Evolutionary conservation across 1,140 invertebrate species (phyloP).

Genomic region (Phocides pigmalion): DNA sequence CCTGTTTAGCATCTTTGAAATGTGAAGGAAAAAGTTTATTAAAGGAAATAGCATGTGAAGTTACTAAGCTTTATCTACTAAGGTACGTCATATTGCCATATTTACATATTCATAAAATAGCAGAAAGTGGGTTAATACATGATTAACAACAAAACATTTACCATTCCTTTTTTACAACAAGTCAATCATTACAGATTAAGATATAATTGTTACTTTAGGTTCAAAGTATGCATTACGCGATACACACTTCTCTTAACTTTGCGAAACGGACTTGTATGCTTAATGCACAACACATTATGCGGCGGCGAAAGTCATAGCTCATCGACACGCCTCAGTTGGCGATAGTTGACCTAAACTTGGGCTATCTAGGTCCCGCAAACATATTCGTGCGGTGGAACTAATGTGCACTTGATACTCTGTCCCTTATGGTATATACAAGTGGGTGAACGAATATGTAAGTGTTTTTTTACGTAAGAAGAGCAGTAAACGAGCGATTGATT

Average conservation of each 20-base stretch:
- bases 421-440: no score
- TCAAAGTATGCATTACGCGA: background rate
- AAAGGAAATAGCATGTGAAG: background rate
- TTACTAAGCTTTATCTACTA: no score
- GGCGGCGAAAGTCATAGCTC: conserved; percentile 25
- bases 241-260: conserved; percentile 21
- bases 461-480: no score
- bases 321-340: conserved; percentile 33
- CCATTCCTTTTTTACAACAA: no score
- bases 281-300: conserved; percentile 35
- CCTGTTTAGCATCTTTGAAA: background rate
- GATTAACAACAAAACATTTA: no score
- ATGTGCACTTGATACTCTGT: background rate
- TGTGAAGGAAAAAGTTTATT: background rate
- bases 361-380: conserved; percentile 15
- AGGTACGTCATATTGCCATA: no score
- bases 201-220: no score
- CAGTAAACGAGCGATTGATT: no score
- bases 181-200: no score
- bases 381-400: conserved; percentile 1
- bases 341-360: conserved; percentile 30
- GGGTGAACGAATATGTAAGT: no score
- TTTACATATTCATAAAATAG: no score
- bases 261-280: conserved; percentile 14
- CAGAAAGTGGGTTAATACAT: no score